Evolutionary conservation across 2,888 invertebrate species (phyloP).

Genomic region (Alloscopus bannaensis): DNA sequence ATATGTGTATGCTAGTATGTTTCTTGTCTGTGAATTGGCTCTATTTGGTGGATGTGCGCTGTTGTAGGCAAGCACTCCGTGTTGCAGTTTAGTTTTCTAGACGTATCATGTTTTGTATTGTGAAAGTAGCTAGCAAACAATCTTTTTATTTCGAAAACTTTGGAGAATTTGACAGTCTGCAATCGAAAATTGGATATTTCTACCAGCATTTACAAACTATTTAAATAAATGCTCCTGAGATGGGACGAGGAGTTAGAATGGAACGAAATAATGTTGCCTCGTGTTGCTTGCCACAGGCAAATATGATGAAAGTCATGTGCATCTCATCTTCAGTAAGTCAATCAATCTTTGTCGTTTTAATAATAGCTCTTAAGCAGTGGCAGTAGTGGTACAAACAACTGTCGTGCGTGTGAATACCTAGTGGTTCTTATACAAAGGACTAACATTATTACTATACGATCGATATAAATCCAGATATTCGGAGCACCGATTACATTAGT

Average conservation of each 20-base stretch:
- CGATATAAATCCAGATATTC: slow-evolving; percentile 43
- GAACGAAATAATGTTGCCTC: slow-evolving; percentile 28
- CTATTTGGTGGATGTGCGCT: too few relatives aligned
- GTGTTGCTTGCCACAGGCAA: slow-evolving; percentile 43
- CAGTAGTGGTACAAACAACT: not conserved
- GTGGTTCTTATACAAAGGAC: not conserved
- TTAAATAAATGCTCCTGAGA: slow-evolving; percentile 7
- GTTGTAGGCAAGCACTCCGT: too few relatives aligned
- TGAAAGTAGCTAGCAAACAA: too few relatives aligned
- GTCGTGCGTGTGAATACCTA: not conserved
- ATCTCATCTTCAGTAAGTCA: slow-evolving; percentile 32
- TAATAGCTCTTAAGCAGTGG: not conserved
- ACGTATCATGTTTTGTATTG: too few relatives aligned
- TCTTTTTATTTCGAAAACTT: too few relatives aligned
- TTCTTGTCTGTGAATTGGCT: too few relatives aligned
- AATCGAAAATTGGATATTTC: too few relatives aligned
- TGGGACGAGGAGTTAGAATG: slow-evolving; percentile 42
- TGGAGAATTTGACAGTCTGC: too few relatives aligned
- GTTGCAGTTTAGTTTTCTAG: too few relatives aligned
- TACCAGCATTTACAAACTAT: too few relatives aligned
- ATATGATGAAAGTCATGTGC: slow-evolving; percentile 49
- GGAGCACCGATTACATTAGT: slow-evolving; percentile 55
- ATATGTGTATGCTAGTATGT: too few relatives aligned
- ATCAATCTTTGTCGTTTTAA: not conserved
- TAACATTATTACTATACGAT: not conserved